phyloP scores from a whole-genome alignment of 2,888 invertebrate species.

The Cybosia mesomella region DNA sequence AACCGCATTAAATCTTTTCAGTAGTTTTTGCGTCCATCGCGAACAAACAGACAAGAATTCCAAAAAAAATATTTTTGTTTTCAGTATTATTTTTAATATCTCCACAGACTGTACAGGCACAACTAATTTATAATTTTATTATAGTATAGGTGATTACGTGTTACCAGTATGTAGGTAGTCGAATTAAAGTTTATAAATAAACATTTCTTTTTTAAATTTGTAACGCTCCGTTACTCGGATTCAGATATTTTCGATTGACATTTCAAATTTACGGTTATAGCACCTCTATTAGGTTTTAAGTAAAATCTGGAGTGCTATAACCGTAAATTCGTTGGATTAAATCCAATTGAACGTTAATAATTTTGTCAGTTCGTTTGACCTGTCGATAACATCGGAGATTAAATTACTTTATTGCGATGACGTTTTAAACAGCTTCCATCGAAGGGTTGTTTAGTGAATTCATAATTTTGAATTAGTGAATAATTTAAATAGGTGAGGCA shows the following conservation, averaged over 20 bases:
- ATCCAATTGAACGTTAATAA: constrained; percentile 39
- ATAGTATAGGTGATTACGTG: no score
- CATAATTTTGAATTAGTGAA: background rate
- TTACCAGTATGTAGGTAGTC: no score
- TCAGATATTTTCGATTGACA: constrained; percentile 3
- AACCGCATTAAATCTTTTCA: no score
- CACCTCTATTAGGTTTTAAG: background rate
- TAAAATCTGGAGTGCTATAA: constrained; percentile 24
- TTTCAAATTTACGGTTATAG: constrained; percentile 25
- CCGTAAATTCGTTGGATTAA: constrained; percentile 36
- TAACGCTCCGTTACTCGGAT: background rate
- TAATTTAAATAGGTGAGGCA: background rate
- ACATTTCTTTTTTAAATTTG: no score
- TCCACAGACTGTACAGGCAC: no score
- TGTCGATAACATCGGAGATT: constrained; percentile 41
- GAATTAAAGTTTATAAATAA: no score
- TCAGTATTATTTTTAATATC: no score
- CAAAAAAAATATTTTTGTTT: no score
- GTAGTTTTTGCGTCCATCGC: no score
- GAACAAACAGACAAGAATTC: no score
- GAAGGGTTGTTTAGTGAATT: background rate
- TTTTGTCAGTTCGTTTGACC: constrained; percentile 35
- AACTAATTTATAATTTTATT: no score
- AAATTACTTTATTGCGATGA: constrained; percentile 34
- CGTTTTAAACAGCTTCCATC: constrained; percentile 19